Percentiles rank a stretch among this genome's conserved stretches.
Evolutionary conservation across 2,797 vertebrate genomes (phyloP).

Genomic region (Oreortyx pictus): DNA sequence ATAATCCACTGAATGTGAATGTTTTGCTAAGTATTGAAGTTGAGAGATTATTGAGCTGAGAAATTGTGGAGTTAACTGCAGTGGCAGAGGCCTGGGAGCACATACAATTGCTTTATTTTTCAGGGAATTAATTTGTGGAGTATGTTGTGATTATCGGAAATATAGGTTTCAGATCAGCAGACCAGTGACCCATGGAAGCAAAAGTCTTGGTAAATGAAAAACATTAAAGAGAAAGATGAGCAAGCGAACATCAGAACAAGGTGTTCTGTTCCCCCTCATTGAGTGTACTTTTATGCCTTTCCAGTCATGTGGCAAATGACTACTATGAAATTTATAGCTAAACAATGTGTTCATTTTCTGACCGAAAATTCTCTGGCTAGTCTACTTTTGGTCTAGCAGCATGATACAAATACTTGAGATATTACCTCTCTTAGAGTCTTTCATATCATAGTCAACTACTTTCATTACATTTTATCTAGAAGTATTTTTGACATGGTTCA

Average conservation of each 20-base stretch:
- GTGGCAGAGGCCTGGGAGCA: neutral
- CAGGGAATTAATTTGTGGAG: neutral
- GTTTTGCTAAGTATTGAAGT: neutral
- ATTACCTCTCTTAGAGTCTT: conserved; percentile 3
- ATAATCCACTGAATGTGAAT: neutral
- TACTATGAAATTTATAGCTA: conserved; percentile 43
- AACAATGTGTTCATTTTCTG: conserved; percentile 47
- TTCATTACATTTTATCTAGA: conserved; percentile 5
- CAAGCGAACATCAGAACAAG: conserved; percentile 24
- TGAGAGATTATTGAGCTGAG: too few species aligned
- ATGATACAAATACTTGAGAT: conserved; percentile 9
- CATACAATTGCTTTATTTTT: neutral
- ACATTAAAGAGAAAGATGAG: neutral
- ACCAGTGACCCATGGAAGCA: neutral
- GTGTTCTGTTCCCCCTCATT: conserved; percentile 23
- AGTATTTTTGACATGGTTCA: conserved; percentile 20
- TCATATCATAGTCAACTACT: neutral
- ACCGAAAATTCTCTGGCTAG: neutral
- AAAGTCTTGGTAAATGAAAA: conserved; percentile 30
- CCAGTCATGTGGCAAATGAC: conserved; percentile 32
- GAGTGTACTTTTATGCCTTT: conserved; percentile 49
- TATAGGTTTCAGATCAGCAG: neutral
- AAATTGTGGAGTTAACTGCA: neutral
- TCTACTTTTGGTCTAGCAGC: conserved; percentile 2
- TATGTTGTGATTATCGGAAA: neutral